Conservation (phyloP, 2,888 invertebrate species). For the Ormyrus thymus region DNA sequence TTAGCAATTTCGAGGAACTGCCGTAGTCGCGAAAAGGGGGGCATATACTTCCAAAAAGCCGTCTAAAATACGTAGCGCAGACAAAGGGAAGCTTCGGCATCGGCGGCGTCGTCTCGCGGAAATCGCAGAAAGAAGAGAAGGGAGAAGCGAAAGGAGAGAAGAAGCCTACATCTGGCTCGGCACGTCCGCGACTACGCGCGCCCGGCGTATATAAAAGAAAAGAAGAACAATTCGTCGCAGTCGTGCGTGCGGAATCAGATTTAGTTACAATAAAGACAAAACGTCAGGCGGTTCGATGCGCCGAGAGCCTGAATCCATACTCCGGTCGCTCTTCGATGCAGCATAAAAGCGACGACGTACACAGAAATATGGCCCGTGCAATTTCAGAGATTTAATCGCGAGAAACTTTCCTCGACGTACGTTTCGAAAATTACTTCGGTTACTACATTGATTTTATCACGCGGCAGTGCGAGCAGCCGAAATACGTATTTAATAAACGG, state of each 20-base stretch:
- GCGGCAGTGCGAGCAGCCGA: neutral
- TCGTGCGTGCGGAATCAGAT: conserved; percentile 48
- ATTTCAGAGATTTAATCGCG: conserved; percentile 46
- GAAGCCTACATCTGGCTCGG: neutral
- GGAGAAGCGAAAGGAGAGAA: neutral
- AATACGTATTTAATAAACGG: conserved; percentile 11
- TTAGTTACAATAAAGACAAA: conserved; percentile 45
- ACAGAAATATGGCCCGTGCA: conserved; percentile 43
- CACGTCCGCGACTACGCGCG: too few species aligned
- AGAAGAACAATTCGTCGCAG: conserved; percentile 45
- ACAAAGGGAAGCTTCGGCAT: too few species aligned
- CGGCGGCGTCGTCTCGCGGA: too few species aligned
- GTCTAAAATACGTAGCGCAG: too few species aligned
- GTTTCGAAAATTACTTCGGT: conserved; percentile 32
- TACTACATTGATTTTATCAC: conserved; percentile 36
- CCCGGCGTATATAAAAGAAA: neutral
- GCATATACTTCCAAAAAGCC: too few species aligned
- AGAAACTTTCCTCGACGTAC: conserved; percentile 29
- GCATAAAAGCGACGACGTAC: conserved; percentile 40
- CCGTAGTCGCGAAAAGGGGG: neutral
- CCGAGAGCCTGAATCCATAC: neutral
- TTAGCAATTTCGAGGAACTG: neutral
- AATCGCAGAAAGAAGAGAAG: too few species aligned
- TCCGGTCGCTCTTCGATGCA: neutral
- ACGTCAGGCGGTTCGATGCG: conserved; percentile 29